Evolutionary conservation across 1,140 invertebrate genomes (phyloP).

Genomic region (Drosophila auraria): DNA sequence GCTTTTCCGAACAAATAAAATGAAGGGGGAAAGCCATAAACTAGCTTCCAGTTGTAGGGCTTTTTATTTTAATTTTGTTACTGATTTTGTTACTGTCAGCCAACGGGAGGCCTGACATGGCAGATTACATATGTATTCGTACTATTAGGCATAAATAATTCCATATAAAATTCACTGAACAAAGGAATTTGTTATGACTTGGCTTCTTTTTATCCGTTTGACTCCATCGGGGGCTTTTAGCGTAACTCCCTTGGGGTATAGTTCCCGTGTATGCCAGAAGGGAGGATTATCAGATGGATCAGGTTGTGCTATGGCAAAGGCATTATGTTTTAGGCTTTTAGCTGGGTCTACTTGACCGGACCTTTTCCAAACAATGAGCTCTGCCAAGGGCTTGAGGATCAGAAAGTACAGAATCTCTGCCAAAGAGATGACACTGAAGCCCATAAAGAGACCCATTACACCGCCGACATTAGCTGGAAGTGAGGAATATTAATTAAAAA

Average conservation of each 20-base stretch:
- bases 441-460: slow-evolving; percentile 92
- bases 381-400: slow-evolving; percentile 86
- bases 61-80: slow-evolving; percentile 9
- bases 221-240: neutral
- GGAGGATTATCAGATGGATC: neutral
- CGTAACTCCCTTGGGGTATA: slow-evolving; percentile 60
- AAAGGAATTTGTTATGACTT: slow-evolving; percentile 4
- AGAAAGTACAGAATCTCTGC: slow-evolving; percentile 91
- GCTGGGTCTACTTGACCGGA: slow-evolving; percentile 2
- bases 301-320: neutral
- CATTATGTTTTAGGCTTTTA: slow-evolving; percentile 6
- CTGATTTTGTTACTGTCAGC: slow-evolving; percentile 19
- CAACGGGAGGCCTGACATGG: slow-evolving; percentile 31
- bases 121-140: slow-evolving; percentile 21
- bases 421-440: slow-evolving; percentile 92
- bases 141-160: slow-evolving; percentile 25
- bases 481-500: slow-evolving; percentile 42
- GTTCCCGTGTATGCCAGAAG: slow-evolving; percentile 58
- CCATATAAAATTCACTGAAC: slow-evolving; percentile 3
- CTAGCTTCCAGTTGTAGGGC: slow-evolving; percentile 7
- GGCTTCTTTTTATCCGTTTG: neutral
- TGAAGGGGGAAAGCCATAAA: slow-evolving; percentile 10
- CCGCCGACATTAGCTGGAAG: slow-evolving; percentile 90
- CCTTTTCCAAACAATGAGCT: slow-evolving; percentile 58
- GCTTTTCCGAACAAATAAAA: slow-evolving; percentile 2